Conservation (phyloP, 2,113 vertebrate genomes). For the Dasypus novemcinctus region DNA sequence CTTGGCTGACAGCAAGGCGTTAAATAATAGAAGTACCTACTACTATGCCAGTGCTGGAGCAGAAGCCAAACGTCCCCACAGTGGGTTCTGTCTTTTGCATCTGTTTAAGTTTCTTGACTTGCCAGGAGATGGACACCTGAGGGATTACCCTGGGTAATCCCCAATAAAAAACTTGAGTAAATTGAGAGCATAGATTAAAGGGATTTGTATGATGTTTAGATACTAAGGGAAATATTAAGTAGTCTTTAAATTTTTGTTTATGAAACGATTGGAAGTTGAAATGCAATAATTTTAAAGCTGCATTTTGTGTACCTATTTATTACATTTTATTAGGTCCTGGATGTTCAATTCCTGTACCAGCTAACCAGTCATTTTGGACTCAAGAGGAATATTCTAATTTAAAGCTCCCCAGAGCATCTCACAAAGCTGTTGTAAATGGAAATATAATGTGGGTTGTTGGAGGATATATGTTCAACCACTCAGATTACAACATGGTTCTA, state of each 20-base stretch:
- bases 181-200: constrained; percentile 38
- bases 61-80: neutral
- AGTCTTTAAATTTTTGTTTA: constrained; percentile 35
- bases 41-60: neutral
- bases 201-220: neutral
- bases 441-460: constrained; percentile 96
- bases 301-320: constrained; percentile 46
- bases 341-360: constrained; percentile 92
- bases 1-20: constrained; percentile 5
- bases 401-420: constrained; percentile 92
- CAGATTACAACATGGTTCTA: constrained; percentile 94
- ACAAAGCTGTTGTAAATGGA: constrained; percentile 92
- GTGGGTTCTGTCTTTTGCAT: neutral
- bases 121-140: constrained; percentile 15
- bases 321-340: constrained; percentile 87
- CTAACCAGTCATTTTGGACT: constrained; percentile 94
- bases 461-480: constrained; percentile 97
- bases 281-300: constrained; percentile 25
- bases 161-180: neutral
- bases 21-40: constrained; percentile 26
- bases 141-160: constrained; percentile 5
- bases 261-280: constrained; percentile 48
- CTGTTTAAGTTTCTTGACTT: constrained; percentile 11
- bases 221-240: constrained; percentile 33
- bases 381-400: constrained; percentile 86